These are phyloP conservation scores for Sinhomidia bicolor DNA, from an alignment of 2,888 invertebrate species.

Conservation along the genomic window DNA sequence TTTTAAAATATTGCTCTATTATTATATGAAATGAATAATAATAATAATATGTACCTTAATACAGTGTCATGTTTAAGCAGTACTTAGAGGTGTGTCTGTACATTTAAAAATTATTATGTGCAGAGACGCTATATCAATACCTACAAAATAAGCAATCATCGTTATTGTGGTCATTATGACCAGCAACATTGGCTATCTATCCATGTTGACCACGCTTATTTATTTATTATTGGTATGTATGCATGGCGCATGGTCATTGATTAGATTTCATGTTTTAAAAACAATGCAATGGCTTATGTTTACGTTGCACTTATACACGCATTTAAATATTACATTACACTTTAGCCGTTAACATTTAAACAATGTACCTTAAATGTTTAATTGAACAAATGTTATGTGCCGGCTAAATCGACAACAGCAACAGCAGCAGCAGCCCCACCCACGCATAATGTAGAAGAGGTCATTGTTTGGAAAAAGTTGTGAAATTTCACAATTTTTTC, in stretches of 20 bases:
- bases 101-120: conserved; percentile 32
- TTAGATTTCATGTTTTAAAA: background rate
- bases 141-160: background rate
- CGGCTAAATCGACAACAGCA: background rate
- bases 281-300: no score
- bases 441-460: background rate
- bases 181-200: background rate
- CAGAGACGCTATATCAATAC: conserved; percentile 38
- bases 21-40: background rate
- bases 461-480: conserved; percentile 45
- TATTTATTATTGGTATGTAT: background rate
- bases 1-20: conserved; percentile 18
- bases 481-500: conserved; percentile 44
- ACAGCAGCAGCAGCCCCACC: background rate
- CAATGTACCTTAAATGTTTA: background rate
- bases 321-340: background rate
- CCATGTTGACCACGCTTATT: no score
- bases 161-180: background rate
- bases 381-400: background rate
- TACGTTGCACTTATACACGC: no score
- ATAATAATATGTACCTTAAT: no score
- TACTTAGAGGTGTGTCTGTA: background rate
- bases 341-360: conserved; percentile 10
- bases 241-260: background rate
- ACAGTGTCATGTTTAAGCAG: no score